Evolutionary conservation across 2,888 invertebrate genomes (phyloP).

Genomic region (Adelognathus sp.): DNA sequence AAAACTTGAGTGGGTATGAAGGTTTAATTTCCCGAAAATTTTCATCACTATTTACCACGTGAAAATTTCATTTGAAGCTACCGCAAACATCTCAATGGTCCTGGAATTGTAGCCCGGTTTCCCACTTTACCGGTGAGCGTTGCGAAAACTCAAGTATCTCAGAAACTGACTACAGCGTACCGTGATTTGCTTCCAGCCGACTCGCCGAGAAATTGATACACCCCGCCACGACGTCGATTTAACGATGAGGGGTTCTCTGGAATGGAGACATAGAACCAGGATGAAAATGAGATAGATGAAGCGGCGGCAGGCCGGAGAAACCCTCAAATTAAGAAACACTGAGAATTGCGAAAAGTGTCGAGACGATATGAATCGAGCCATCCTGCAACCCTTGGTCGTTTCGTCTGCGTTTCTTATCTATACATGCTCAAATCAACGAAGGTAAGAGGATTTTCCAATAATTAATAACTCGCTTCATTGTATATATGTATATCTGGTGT

Average conservation of each 20-base stretch:
- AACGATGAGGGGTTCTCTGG: conserved; percentile 62
- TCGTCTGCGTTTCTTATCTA: conserved; percentile 49
- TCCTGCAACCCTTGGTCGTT: conserved; percentile 70
- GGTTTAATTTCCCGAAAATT: not conserved
- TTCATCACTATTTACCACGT: not conserved
- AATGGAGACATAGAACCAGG: conserved; percentile 27
- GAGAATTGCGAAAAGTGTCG: conserved; percentile 79
- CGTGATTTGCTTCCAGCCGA: conserved; percentile 78
- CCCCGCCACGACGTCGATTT: conserved; percentile 65
- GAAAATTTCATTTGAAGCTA: not conserved
- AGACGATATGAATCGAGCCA: conserved; percentile 77
- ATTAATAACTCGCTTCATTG: no score
- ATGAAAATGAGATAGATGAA: conserved; percentile 14
- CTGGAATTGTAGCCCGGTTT: conserved; percentile 4
- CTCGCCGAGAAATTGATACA: conserved; percentile 78
- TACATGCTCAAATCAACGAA: not conserved
- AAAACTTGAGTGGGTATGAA: not conserved
- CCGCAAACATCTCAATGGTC: not conserved
- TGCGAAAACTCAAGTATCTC: conserved; percentile 42
- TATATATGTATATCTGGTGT: no score
- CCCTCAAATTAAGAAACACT: conserved; percentile 80
- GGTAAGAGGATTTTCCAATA: no score
- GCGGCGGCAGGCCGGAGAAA: conserved; percentile 50
- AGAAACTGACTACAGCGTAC: conserved; percentile 64
- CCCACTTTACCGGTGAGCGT: not conserved